These are phyloP conservation scores for Myiagra hebetior DNA, from an alignment of 2,113 vertebrate species.

Conservation along the genomic window DNA sequence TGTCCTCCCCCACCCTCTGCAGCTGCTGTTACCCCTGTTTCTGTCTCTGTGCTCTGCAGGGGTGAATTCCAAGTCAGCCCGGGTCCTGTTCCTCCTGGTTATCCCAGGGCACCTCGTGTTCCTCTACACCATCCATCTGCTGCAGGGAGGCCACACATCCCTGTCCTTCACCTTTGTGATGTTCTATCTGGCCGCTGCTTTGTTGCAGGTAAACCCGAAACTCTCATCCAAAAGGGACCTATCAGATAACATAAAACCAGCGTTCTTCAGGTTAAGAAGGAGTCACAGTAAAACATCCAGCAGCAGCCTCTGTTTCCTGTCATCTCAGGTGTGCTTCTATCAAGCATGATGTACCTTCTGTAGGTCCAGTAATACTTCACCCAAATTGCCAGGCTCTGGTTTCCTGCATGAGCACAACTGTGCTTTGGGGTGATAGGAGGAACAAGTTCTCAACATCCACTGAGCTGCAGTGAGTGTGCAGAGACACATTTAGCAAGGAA, in stretches of 20 bases:
- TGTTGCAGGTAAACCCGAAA: constrained; percentile 85
- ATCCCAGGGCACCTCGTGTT: constrained; percentile 90
- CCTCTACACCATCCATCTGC: constrained; percentile 84
- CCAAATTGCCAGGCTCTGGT: neutral
- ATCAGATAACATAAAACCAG: neutral
- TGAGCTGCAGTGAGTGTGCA: neutral
- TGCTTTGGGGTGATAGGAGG: neutral
- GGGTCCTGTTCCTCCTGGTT: constrained; percentile 88
- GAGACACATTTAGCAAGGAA: neutral
- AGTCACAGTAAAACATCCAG: neutral
- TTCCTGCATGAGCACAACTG: neutral
- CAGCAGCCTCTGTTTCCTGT: neutral
- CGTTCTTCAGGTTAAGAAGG: neutral
- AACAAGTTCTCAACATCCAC: neutral
- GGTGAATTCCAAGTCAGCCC: constrained; percentile 87
- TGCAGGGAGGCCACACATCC: constrained; percentile 79
- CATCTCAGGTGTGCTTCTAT: neutral
- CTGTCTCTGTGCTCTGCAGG: constrained; percentile 70
- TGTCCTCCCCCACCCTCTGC: neutral
- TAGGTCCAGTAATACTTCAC: neutral
- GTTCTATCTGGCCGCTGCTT: constrained; percentile 85
- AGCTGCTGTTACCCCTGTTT: neutral
- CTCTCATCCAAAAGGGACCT: neutral
- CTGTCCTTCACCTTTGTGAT: constrained; percentile 77
- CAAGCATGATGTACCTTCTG: neutral